Evolutionary conservation across 1,140 invertebrate genomes (phyloP).

Genomic region (Bombus haemorrhoidalis): DNA sequence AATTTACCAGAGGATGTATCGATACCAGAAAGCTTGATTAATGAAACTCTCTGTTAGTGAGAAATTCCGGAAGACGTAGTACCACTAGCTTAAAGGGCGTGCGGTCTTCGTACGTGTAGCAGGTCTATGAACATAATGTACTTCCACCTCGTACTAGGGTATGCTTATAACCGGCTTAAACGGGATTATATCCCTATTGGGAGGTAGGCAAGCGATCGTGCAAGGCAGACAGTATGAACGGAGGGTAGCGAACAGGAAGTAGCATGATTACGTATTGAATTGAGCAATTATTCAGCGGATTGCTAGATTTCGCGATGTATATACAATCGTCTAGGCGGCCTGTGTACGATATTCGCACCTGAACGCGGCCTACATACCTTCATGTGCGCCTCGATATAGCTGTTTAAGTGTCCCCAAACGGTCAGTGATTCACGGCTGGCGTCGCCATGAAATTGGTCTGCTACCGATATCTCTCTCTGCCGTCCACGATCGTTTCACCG

Average conservation of each 20-base stretch:
- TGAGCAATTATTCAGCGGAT: slow-evolving; percentile 71
- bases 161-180: slow-evolving; percentile 63
- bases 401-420: slow-evolving; percentile 64
- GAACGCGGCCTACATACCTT: slow-evolving; percentile 29
- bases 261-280: slow-evolving; percentile 75
- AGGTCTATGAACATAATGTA: slow-evolving; percentile 44
- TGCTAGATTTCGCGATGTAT: slow-evolving; percentile 51
- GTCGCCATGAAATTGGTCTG: slow-evolving; percentile 66
- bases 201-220: slow-evolving; percentile 8
- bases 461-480: slow-evolving; percentile 20
- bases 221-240: slow-evolving; percentile 11
- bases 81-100: neutral
- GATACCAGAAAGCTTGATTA: slow-evolving; percentile 21
- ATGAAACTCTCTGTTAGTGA: slow-evolving; percentile 25
- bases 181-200: slow-evolving; percentile 58
- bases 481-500: slow-evolving; percentile 28
- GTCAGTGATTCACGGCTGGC: slow-evolving; percentile 67
- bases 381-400: slow-evolving; percentile 25
- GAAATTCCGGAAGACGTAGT: slow-evolving; percentile 37
- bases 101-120: slow-evolving; percentile 21
- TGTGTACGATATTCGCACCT: slow-evolving; percentile 5
- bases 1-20: neutral
- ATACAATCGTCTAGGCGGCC: slow-evolving; percentile 56
- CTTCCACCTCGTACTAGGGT: slow-evolving; percentile 22
- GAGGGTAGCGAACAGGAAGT: slow-evolving; percentile 59